These are phyloP conservation scores for Choloepus hoffmanni DNA, from an alignment of 2,113 vertebrate species.

Conservation along the genomic window DNA sequence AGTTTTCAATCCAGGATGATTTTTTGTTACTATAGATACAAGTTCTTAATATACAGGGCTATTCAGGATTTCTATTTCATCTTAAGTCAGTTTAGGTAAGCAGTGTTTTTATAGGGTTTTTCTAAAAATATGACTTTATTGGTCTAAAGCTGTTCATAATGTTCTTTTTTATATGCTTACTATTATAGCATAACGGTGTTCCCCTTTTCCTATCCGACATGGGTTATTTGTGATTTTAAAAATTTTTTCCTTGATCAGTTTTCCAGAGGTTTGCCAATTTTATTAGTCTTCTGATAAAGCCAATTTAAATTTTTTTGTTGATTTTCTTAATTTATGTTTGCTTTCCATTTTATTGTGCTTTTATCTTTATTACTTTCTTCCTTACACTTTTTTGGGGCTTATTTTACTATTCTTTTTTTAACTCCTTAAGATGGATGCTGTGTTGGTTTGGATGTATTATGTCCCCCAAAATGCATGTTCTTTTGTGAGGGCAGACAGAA, in stretches of 20 bases:
- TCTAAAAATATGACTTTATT: background rate
- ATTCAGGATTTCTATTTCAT: background rate
- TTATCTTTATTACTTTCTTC: background rate
- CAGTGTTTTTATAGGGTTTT: background rate
- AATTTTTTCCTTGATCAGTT: background rate
- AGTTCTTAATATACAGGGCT: background rate
- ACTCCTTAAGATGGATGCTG: background rate
- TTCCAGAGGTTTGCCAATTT: background rate
- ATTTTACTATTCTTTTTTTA: background rate
- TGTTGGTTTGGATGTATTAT: too few relatives aligned
- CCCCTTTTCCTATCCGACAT: background rate
- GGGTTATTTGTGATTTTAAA: background rate
- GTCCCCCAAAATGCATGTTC: too few relatives aligned
- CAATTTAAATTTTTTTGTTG: conserved; percentile 20
- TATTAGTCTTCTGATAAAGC: background rate
- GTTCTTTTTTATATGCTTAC: background rate
- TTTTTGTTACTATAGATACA: background rate
- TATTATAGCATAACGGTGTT: background rate
- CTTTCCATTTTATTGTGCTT: background rate
- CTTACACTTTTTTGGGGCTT: background rate
- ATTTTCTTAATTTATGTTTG: background rate
- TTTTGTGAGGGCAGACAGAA: background rate
- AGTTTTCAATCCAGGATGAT: background rate
- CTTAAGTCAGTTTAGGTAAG: background rate
- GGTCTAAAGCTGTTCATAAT: background rate